Conservation (phyloP, 2,113 vertebrate species). For the Gila orcuttii region DNA sequence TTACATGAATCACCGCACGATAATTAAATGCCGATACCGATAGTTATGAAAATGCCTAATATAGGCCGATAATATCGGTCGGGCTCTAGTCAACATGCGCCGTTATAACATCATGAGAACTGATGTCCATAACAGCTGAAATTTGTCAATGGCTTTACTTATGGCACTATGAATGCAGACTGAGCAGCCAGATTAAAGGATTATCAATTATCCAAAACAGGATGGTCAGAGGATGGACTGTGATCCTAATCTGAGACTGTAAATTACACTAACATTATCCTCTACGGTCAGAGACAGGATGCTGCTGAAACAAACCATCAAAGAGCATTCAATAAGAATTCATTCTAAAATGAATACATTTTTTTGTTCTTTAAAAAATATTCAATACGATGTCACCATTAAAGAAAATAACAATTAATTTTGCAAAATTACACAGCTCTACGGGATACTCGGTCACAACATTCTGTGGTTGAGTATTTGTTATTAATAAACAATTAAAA, state of each 20-base stretch:
- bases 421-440: not conserved
- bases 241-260: conserved; percentile 39
- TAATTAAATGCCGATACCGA: no score
- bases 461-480: not conserved
- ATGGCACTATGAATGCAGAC: not conserved
- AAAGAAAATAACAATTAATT: not conserved
- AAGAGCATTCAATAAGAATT: not conserved
- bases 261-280: conserved; percentile 42
- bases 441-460: no score
- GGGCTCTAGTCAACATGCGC: no score
- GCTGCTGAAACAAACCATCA: conserved; percentile 13
- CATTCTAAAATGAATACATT: not conserved
- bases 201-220: conserved; percentile 30
- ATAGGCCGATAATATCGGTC: no score
- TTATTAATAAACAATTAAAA: no score
- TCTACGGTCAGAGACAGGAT: not conserved
- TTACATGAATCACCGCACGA: no score
- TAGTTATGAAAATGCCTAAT: no score
- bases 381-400: not conserved
- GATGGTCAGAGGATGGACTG: not conserved
- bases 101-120: no score
- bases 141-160: not conserved
- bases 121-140: no score
- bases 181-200: conserved; percentile 15
- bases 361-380: not conserved